phyloP scores from a whole-genome alignment of 1,140 invertebrate species.

The Elysia chlorotica region DNA sequence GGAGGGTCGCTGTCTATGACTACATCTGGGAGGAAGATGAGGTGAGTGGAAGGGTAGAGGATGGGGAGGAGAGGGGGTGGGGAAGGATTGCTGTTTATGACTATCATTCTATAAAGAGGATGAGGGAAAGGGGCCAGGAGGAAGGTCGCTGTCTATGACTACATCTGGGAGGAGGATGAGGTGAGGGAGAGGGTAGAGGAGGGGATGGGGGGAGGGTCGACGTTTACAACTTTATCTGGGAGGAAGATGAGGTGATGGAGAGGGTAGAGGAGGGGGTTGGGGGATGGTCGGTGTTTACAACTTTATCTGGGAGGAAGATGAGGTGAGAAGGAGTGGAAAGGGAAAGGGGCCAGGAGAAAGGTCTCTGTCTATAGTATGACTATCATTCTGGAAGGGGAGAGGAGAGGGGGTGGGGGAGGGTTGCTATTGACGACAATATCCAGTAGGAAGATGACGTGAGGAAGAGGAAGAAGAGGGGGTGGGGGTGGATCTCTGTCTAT shows the following conservation, averaged over 20 bases:
- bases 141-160: slow-evolving; percentile 58
- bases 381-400: too few species aligned
- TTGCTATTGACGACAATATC: too few species aligned
- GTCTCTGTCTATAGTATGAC: slow-evolving; percentile 58
- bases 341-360: too few species aligned
- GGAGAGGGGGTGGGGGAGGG: too few species aligned
- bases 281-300: too few species aligned
- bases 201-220: slow-evolving; percentile 55
- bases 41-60: too few species aligned
- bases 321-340: too few species aligned
- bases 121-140: slow-evolving; percentile 56
- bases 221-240: slow-evolving; percentile 59
- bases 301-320: slow-evolving; percentile 57
- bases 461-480: slow-evolving; percentile 56
- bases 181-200: too few species aligned
- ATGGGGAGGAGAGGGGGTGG: too few species aligned
- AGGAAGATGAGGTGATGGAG: slow-evolving; percentile 59
- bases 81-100: too few species aligned
- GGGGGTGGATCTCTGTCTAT: slow-evolving; percentile 54
- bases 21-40: slow-evolving; percentile 60
- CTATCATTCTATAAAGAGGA: slow-evolving; percentile 58
- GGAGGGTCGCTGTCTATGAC: slow-evolving; percentile 57
- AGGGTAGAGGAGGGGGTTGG: too few species aligned
- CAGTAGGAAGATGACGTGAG: too few species aligned
- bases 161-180: slow-evolving; percentile 59